phyloP scores from a whole-genome alignment of 2,797 vertebrate genomes.

The Hybognathus amarus region DNA sequence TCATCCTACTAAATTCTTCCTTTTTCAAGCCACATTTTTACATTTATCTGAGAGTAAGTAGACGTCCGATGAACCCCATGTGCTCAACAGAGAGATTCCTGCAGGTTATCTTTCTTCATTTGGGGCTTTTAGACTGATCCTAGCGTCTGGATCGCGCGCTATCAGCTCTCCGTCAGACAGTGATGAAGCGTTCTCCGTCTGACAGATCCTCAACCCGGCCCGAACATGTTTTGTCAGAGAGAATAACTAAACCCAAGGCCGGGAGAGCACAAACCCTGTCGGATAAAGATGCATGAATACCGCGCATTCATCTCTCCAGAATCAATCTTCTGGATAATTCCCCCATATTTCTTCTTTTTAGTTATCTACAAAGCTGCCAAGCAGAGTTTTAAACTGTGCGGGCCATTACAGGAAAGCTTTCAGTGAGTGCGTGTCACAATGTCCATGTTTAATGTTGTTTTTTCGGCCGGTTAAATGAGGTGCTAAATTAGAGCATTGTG shows the following conservation, averaged over 20 bases:
- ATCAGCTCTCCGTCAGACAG: constrained; percentile 44
- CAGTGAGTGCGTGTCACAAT: constrained; percentile 74
- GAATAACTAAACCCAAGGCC: constrained; percentile 68
- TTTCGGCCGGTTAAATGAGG: constrained; percentile 75
- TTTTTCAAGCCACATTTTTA: not conserved
- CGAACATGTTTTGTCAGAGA: constrained; percentile 59
- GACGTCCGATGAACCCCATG: constrained; percentile 37
- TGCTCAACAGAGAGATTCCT: constrained; percentile 2
- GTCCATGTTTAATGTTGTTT: constrained; percentile 73
- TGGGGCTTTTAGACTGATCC: constrained; percentile 37
- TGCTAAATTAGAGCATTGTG: constrained; percentile 77
- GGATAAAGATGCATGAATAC: constrained; percentile 75
- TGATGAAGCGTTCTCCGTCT: constrained; percentile 49
- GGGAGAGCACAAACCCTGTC: constrained; percentile 66
- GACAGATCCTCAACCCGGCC: constrained; percentile 19
- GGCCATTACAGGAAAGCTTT: constrained; percentile 64
- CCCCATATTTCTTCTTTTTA: constrained; percentile 78
- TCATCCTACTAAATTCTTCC: not conserved
- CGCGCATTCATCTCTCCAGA: constrained; percentile 74
- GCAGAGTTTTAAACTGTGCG: constrained; percentile 72
- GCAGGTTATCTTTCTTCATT: constrained; percentile 37
- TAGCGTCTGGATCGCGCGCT: not conserved
- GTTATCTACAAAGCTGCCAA: constrained; percentile 76
- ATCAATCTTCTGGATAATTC: constrained; percentile 80
- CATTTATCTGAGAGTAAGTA: not conserved